Conservation (phyloP, 2,113 vertebrate species). For the Microtus oregoni region DNA sequence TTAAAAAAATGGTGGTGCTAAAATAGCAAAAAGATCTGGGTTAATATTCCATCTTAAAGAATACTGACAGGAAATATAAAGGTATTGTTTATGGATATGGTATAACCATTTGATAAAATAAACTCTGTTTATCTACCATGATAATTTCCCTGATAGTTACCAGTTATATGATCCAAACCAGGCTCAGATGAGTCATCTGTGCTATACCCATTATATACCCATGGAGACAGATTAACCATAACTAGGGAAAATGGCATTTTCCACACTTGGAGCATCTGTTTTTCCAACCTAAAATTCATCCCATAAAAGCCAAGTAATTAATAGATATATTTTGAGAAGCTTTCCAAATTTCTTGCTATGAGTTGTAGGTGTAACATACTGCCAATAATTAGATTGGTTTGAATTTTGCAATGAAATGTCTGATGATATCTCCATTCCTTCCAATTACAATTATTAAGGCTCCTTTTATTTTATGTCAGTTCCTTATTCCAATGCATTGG, state of each 20-base stretch:
- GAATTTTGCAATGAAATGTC: slow-evolving; percentile 59
- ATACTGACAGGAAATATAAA: not conserved
- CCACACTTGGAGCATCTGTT: slow-evolving; percentile 65
- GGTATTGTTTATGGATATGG: not conserved
- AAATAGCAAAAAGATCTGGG: not conserved
- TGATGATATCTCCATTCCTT: slow-evolving; percentile 64
- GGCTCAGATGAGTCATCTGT: slow-evolving; percentile 62
- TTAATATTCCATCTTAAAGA: not conserved
- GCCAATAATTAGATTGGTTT: slow-evolving; percentile 68
- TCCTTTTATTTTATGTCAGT: slow-evolving; percentile 62
- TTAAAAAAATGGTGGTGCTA: not conserved
- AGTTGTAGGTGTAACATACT: slow-evolving; percentile 70
- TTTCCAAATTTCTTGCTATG: slow-evolving; percentile 68
- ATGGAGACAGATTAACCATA: slow-evolving; percentile 76
- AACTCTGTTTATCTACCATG: not conserved
- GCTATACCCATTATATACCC: slow-evolving; percentile 61
- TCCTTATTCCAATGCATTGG: slow-evolving; percentile 59
- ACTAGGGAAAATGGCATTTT: slow-evolving; percentile 67
- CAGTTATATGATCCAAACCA: slow-evolving; percentile 52
- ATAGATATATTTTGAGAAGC: slow-evolving; percentile 60
- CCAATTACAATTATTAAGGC: slow-evolving; percentile 70
- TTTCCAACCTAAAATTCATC: slow-evolving; percentile 59
- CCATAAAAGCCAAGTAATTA: slow-evolving; percentile 71
- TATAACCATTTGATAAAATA: slow-evolving; percentile 2
- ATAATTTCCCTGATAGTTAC: not conserved